Conservation (phyloP, 2,113 vertebrate genomes). For the Archilochus colubris region DNA sequence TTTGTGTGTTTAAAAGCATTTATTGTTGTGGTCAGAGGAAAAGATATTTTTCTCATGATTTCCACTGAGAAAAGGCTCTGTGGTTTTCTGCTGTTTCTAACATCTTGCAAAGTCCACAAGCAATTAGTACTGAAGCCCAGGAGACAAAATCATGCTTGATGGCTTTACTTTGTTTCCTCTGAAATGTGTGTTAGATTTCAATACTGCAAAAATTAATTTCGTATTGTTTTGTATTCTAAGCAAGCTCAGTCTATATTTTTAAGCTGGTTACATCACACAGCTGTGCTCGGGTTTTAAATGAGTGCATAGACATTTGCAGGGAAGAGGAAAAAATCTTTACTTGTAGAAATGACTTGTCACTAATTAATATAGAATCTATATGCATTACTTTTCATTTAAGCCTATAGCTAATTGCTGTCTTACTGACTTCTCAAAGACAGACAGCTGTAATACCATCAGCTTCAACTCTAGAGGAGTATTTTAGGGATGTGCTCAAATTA, state of each 20-base stretch:
- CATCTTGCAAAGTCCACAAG: constrained; percentile 26
- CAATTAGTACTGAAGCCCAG: constrained; percentile 52
- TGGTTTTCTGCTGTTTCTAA: constrained; percentile 18
- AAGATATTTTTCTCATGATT: constrained; percentile 39
- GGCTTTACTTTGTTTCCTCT: constrained; percentile 8
- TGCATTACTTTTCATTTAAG: not conserved
- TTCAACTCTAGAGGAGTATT: not conserved
- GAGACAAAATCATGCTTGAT: not conserved
- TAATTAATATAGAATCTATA: constrained; percentile 17
- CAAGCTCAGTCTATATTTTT: not conserved
- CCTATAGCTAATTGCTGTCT: not conserved
- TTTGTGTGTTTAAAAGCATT: constrained; percentile 48
- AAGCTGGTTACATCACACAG: not conserved
- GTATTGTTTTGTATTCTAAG: not conserved
- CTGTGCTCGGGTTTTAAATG: not conserved
- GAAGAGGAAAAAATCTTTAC: not conserved
- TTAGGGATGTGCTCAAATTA: not conserved
- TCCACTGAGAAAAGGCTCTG: constrained; percentile 47
- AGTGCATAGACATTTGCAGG: constrained; percentile 10
- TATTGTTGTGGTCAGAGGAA: constrained; percentile 59
- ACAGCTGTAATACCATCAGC: not conserved
- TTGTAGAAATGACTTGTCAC: not conserved
- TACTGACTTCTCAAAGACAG: not conserved
- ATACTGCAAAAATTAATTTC: not conserved
- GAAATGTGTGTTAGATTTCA: constrained; percentile 4